These are phyloP conservation scores for Cyphomyrus discorhynchus DNA, from an alignment of 2,113 vertebrate species.

Conservation along the genomic window DNA sequence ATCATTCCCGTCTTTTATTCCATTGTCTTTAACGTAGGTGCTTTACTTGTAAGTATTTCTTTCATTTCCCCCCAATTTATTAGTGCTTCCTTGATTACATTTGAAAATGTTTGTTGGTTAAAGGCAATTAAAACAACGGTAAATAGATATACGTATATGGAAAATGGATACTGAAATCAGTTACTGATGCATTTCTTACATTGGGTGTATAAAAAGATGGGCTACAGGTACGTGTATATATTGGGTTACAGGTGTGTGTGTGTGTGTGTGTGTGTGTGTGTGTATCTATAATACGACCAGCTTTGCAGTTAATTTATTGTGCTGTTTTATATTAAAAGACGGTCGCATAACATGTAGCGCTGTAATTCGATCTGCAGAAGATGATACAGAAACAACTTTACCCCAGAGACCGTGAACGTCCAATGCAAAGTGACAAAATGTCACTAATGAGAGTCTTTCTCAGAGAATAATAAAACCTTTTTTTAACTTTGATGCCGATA, in stretches of 20 bases:
- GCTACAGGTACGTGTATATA: neutral
- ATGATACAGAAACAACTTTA: neutral
- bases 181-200: neutral
- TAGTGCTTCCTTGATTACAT: neutral
- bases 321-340: neutral
- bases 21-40: neutral
- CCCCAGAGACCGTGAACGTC: neutral
- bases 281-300: neutral
- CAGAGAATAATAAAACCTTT: neutral
- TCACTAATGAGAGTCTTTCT: neutral
- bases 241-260: neutral
- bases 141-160: neutral
- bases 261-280: neutral
- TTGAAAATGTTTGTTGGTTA: neutral
- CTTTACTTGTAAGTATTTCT: neutral
- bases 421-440: neutral
- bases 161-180: neutral
- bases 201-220: neutral
- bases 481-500: neutral
- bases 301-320: neutral
- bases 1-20: neutral
- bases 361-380: neutral
- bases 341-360: neutral
- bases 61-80: neutral
- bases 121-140: neutral